Conservation (phyloP, 2,113 vertebrate genomes). For the Myotis davidii region DNA sequence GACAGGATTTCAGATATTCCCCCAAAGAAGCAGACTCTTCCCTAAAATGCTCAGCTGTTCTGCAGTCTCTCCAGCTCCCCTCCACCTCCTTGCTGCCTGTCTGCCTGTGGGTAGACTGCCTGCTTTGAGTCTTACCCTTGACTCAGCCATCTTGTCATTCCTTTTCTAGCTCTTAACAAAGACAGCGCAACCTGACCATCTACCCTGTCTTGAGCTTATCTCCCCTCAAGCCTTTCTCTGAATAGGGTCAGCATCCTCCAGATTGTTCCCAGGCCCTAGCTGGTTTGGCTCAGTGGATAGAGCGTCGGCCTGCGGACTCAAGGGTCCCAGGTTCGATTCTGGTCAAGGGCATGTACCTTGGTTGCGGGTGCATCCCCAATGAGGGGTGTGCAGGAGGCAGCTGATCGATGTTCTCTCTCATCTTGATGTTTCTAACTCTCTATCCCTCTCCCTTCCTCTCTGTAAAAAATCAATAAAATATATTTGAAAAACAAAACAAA, state of each 20-base stretch:
- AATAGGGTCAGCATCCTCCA: background rate
- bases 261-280: background rate
- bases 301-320: too few relatives aligned
- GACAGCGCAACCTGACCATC: background rate
- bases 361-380: too few relatives aligned
- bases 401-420: too few relatives aligned
- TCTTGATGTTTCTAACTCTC: too few relatives aligned
- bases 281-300: too few relatives aligned
- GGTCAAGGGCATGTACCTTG: too few relatives aligned
- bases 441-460: too few relatives aligned
- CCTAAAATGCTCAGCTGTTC: background rate
- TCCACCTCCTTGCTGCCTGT: background rate
- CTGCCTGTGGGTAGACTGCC: background rate
- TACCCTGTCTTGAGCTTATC: background rate
- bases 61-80: background rate
- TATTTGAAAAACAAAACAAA: too few relatives aligned
- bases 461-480: too few relatives aligned
- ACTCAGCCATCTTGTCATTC: background rate
- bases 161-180: background rate
- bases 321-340: too few relatives aligned
- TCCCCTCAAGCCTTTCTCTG: background rate
- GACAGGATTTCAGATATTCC: background rate
- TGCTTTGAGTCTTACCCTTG: background rate
- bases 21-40: background rate
- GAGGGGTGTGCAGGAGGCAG: too few relatives aligned